Percentiles rank a stretch among this genome's conserved stretches.
These are phyloP conservation scores for Melinaea marsaeus DNA, from an alignment of 2,888 invertebrate species.

Conservation along the genomic window DNA sequence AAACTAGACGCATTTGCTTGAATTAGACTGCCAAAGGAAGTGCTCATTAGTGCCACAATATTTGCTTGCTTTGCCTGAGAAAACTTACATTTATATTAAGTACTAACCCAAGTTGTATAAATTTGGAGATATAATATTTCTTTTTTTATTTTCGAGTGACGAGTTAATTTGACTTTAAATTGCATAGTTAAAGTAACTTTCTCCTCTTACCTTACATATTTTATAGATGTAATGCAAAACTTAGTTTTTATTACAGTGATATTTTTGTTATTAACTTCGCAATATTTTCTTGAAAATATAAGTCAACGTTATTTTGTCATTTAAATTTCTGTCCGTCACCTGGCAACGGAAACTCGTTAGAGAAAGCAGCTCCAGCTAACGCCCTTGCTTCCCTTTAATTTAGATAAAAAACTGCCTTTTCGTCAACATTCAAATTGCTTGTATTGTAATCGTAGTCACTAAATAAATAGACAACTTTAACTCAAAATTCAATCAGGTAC, in stretches of 20 bases:
- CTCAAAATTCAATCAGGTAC: background rate
- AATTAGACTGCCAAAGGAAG: conserved; percentile 13
- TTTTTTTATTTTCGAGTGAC: background rate
- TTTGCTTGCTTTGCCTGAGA: conserved; percentile 5
- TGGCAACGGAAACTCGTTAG: conserved; percentile 27
- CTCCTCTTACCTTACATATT: no score
- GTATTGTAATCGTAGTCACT: background rate
- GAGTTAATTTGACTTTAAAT: background rate
- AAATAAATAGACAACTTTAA: background rate
- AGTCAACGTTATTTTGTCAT: conserved; percentile 17
- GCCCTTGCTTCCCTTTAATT: conserved; percentile 11
- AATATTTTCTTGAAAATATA: conserved; percentile 11
- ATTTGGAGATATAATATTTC: background rate
- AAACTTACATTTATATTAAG: conserved; percentile 7
- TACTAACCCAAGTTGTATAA: background rate
- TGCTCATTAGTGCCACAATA: conserved; percentile 8
- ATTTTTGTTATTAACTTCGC: background rate
- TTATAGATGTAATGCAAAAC: no score
- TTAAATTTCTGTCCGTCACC: conserved; percentile 17
- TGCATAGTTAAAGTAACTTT: background rate
- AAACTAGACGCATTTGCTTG: conserved; percentile 13
- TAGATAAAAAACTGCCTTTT: conserved; percentile 11
- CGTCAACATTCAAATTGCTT: conserved; percentile 13
- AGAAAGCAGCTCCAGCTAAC: conserved; percentile 12
- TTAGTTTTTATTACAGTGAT: no score